These are phyloP conservation scores for Euglossa dilemma DNA, from an alignment of 1,140 invertebrate species.

Conservation along the genomic window DNA sequence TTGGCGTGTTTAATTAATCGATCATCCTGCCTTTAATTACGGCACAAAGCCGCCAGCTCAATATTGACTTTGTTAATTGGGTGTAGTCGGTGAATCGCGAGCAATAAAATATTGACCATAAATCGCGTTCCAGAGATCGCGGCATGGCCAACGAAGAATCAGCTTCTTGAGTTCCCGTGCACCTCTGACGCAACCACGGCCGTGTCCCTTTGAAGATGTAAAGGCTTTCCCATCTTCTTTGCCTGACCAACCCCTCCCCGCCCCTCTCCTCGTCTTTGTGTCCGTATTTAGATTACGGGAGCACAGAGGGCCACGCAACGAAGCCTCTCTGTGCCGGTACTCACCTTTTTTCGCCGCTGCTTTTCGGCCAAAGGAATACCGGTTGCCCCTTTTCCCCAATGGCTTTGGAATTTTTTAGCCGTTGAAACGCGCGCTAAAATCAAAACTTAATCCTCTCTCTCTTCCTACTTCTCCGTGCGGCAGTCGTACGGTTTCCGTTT, in stretches of 20 bases:
- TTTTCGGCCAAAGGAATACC: neutral
- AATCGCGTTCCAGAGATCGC: conserved; percentile 30
- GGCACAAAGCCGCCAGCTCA: conserved; percentile 17
- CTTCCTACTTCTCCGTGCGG: too few species aligned
- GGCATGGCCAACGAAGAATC: neutral
- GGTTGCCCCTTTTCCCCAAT: neutral
- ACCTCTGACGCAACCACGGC: conserved; percentile 13
- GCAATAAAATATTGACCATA: conserved; percentile 56
- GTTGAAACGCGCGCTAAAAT: conserved; percentile 15
- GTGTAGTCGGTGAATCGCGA: conserved; percentile 21
- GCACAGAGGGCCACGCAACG: conserved; percentile 1
- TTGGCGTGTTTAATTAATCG: conserved; percentile 39
- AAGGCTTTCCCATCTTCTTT: conserved; percentile 26
- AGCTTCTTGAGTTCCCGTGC: neutral
- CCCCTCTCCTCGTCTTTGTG: conserved; percentile 20
- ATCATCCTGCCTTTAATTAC: conserved; percentile 39
- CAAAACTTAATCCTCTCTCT: conserved; percentile 22
- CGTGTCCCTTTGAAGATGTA: conserved; percentile 35
- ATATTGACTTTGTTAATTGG: conserved; percentile 53
- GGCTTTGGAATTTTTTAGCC: conserved; percentile 30
- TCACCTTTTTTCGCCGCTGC: neutral
- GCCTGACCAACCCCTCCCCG: too few species aligned
- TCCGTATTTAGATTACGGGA: conserved; percentile 53
- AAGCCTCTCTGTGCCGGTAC: neutral
- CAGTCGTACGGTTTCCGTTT: neutral